Evolutionary conservation across 2,113 vertebrate species (phyloP).

Genomic region (Notarius lentiginosus): DNA sequence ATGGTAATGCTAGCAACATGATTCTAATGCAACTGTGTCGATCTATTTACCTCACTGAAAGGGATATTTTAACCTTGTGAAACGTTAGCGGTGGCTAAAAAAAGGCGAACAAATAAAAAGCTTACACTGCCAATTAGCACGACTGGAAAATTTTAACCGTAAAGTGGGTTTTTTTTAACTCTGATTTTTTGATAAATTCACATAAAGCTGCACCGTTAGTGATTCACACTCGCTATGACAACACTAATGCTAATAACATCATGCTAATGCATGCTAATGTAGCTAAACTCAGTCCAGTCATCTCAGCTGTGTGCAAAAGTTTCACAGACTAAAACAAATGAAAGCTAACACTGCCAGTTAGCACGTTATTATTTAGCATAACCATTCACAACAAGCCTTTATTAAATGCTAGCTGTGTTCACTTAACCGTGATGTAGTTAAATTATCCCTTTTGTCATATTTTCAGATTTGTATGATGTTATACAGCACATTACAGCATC

Average conservation of each 20-base stretch:
- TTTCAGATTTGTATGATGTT: not conserved
- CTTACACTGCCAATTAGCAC: not conserved
- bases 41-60: not conserved
- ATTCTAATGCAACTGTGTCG: not conserved
- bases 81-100: not conserved
- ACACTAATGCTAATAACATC: not conserved
- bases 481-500: not conserved
- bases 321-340: not conserved
- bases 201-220: not conserved
- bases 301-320: not conserved
- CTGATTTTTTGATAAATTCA: not conserved
- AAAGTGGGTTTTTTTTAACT: not conserved
- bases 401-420: not conserved
- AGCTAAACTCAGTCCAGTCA: not conserved
- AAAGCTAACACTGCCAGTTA: not conserved
- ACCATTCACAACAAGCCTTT: not conserved
- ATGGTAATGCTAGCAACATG: not conserved
- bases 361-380: not conserved
- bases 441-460: not conserved
- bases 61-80: not conserved
- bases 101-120: not conserved
- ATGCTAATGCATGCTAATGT: not conserved
- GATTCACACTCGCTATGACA: not conserved
- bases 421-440: not conserved
- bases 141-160: not conserved